Base-by-base conservation (phyloP, 2,888 invertebrate genomes). In the Eupithecia abbreviata region DNA sequence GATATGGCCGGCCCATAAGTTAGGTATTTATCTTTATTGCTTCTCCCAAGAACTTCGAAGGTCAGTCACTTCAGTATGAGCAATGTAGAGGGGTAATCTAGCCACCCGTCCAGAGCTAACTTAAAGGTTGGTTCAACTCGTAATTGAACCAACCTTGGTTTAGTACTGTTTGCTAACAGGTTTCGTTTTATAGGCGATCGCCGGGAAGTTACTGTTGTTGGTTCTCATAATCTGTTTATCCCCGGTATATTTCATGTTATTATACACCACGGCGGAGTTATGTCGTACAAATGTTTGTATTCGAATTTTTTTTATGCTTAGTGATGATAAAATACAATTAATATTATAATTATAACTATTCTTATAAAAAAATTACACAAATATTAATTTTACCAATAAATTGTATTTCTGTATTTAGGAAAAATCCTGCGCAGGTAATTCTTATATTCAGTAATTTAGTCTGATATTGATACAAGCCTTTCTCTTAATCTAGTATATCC, bases 111-210 rank as follows among this genome's bases (percentile, higher is more conserved):
- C 55, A 62, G 43, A 75, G 58, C 49, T 7, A 75, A 74, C 62
- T 68, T 65, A 51, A 58, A 72, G 71, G n/a, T 6, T 72, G 73
- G 79, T 73, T 75, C 70, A 77, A 79, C 77, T 77, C 73, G 10
- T 71, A 73, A 79, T 77, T 74, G 74, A 75, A 74, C 69, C 58
- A 73, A 18, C 72, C 72, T 76, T 76, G 49, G 67, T 70, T 73
- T 77, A 79, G 62, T 73, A 69, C 73, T 15, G 6, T 68, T 68
- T 45, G n/a, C 9, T 68, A 68, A 68, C 68, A 47, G 68, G 68
- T 66, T 65, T 12, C 49, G 49, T 55, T 67, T 62, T 55, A 77
- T 51, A 49, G 67, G 13, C 65, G 10, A 72, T 58, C 65, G 9
- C 41, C 55, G n/a, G n/a, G 58, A n/a, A 71, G 71, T 73, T 71